phyloP scores from a whole-genome alignment of 1,140 invertebrate genomes.

The Leptopilina boulardi region DNA sequence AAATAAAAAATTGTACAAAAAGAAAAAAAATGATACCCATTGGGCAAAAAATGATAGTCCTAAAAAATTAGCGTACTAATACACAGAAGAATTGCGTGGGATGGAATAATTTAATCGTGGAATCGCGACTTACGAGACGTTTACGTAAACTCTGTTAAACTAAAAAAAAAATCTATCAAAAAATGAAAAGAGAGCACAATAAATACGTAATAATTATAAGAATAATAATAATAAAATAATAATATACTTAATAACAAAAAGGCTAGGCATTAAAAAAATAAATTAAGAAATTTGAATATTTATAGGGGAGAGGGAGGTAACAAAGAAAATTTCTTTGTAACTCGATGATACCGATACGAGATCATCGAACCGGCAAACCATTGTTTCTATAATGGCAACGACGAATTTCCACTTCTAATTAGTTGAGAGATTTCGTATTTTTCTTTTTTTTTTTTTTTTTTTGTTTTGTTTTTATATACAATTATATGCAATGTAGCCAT shows the following conservation, averaged over 20 bases:
- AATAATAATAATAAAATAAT: too few species aligned
- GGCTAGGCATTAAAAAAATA: slow-evolving; percentile 52
- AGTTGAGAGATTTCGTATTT: slow-evolving; percentile 28
- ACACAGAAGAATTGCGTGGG: slow-evolving; percentile 17
- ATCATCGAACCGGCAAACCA: slow-evolving; percentile 35
- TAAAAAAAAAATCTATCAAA: slow-evolving; percentile 25
- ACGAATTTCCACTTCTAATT: slow-evolving; percentile 40
- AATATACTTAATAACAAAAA: slow-evolving; percentile 54
- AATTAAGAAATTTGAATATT: slow-evolving; percentile 52
- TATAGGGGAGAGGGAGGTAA: slow-evolving; percentile 36
- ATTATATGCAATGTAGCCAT: slow-evolving; percentile 41
- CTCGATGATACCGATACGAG: slow-evolving; percentile 41
- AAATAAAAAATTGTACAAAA: slow-evolving; percentile 42
- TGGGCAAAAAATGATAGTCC: slow-evolving; percentile 38
- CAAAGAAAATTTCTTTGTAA: slow-evolving; percentile 40
- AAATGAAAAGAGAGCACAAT: slow-evolving; percentile 57
- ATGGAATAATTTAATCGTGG: slow-evolving; percentile 36
- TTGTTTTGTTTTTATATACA: slow-evolving; percentile 43
- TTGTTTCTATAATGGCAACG: slow-evolving; percentile 40
- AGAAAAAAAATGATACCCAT: not conserved
- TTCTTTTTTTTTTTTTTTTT: slow-evolving; percentile 12
- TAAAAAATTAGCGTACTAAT: slow-evolving; percentile 45
- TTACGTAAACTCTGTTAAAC: slow-evolving; percentile 13
- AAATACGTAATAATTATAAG: slow-evolving; percentile 57
- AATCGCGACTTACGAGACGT: slow-evolving; percentile 17